Evolutionary conservation across 2,113 vertebrate genomes (phyloP).

Genomic region (Vanacampus margaritifer): DNA sequence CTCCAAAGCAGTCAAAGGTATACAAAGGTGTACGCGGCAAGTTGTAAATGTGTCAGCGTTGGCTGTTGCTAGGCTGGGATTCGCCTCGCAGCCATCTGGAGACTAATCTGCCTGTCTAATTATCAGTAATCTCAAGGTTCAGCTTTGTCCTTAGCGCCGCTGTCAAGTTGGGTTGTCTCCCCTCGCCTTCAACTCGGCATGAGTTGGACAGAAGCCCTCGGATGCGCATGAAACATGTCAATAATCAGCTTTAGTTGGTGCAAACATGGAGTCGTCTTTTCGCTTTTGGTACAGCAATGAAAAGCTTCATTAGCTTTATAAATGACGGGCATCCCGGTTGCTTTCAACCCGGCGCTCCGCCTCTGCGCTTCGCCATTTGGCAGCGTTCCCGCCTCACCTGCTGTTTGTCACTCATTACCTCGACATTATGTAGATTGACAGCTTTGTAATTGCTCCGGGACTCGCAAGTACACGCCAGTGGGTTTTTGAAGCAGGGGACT

Average conservation of each 20-base stretch:
- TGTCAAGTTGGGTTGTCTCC: constrained; percentile 3
- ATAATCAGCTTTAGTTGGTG: constrained; percentile 13
- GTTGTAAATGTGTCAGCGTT: constrained; percentile 25
- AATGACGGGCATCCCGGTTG: background rate
- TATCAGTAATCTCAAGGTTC: constrained; percentile 58
- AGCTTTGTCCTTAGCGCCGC: constrained; percentile 37
- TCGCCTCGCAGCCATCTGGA: constrained; percentile 67
- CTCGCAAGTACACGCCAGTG: constrained; percentile 34
- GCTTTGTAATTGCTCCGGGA: constrained; percentile 59
- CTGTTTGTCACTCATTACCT: constrained; percentile 45
- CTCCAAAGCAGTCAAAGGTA: background rate
- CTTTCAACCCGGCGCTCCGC: background rate
- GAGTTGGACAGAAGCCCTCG: background rate
- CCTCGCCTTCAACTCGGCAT: constrained; percentile 8
- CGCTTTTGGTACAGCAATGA: background rate
- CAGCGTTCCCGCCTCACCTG: constrained; percentile 31
- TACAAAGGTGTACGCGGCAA: constrained; percentile 4
- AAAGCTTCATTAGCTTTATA: constrained; percentile 1
- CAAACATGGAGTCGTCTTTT: background rate
- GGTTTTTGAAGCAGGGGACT: constrained; percentile 22
- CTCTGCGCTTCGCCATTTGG: constrained; percentile 16
- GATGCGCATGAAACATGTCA: constrained; percentile 10
- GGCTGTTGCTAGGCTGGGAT: constrained; percentile 30
- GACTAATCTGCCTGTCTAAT: constrained; percentile 62
- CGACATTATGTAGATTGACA: constrained; percentile 55